Conservation (phyloP, 2,113 vertebrate genomes). For the Jacana jacana region DNA sequence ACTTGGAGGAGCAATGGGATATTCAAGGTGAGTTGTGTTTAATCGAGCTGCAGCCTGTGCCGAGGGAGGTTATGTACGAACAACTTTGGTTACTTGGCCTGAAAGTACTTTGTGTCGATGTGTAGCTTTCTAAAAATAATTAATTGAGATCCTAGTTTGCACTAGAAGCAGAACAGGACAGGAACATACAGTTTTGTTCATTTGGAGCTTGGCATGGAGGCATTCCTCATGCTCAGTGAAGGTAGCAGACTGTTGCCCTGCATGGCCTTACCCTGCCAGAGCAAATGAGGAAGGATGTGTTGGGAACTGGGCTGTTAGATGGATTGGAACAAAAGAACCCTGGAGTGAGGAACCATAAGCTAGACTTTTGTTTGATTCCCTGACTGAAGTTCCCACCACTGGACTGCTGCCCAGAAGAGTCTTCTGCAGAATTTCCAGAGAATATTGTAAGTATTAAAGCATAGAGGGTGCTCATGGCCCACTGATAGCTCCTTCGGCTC, state of each 20-base stretch:
- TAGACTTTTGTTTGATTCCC: background rate
- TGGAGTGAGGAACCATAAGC: background rate
- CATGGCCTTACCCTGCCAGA: background rate
- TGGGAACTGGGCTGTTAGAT: background rate
- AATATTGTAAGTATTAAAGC: background rate
- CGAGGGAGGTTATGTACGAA: background rate
- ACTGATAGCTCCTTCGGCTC: background rate
- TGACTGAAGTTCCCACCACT: background rate
- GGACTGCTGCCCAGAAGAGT: background rate
- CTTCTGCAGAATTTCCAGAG: background rate
- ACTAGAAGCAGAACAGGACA: background rate
- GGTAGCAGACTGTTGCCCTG: background rate
- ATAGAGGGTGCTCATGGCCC: background rate
- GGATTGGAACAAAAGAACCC: background rate
- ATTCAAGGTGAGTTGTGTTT: background rate
- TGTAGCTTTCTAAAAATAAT: background rate
- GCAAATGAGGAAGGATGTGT: background rate
- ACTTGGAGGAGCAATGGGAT: background rate
- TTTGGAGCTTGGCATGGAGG: background rate
- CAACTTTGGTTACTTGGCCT: background rate
- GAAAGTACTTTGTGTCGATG: background rate
- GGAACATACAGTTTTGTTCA: background rate
- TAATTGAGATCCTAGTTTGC: background rate
- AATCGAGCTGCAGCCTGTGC: background rate
- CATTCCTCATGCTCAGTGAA: background rate